Evolutionary conservation across 2,113 vertebrate genomes (phyloP), one percentile per base, ranked within the genome.

Genomic region (Podarcis cretensis): DNA sequence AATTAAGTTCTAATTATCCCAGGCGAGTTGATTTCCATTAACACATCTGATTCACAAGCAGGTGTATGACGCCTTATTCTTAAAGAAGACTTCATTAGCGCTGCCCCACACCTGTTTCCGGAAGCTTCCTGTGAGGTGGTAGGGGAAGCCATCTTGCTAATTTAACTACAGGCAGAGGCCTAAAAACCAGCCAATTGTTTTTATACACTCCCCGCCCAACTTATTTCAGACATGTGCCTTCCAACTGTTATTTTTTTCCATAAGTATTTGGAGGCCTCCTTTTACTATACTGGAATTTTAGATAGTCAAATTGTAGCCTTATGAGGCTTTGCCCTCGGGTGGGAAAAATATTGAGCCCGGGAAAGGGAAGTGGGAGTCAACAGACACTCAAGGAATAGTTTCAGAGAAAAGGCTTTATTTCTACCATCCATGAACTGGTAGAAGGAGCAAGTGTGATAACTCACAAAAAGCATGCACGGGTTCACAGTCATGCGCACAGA

Each of bases 1-100:
- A 90, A 90, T 90, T 86, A 83, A 87, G 89, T 63, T 90, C 74
- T 90, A 90, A 90, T 90, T 87, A 90, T 73, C 80, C 54, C 2
- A 43, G 85, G 63, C 43, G 54, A 83, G 80, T 78, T 87, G 89
- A 87, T 90, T 90, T 90, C 85, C 65, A 90, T 90, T 90, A 90
- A 76, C 89, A 87, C 89, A 5, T 90, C 85, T 90, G 81, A 87
- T 83, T 90, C 85, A 90, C 85, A 83, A 83, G 81, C 85, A 90
- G 43, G 84, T 86, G 83, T 59, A 89, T 66, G 78, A 54, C 7
- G 57, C 69, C 73, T 32, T 30, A 68, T 65, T 37, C 48, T 81
- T 78, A 87, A 90, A 83, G 80, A 82, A 78, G 65, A 59, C 80
- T 90, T 90, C 85, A 90, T 90, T 90, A 90, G 66, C 89, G 23